Evolutionary conservation across 2,888 invertebrate genomes (phyloP), one percentile per base, ranked within the genome.

Genomic region (Neria commutata): DNA sequence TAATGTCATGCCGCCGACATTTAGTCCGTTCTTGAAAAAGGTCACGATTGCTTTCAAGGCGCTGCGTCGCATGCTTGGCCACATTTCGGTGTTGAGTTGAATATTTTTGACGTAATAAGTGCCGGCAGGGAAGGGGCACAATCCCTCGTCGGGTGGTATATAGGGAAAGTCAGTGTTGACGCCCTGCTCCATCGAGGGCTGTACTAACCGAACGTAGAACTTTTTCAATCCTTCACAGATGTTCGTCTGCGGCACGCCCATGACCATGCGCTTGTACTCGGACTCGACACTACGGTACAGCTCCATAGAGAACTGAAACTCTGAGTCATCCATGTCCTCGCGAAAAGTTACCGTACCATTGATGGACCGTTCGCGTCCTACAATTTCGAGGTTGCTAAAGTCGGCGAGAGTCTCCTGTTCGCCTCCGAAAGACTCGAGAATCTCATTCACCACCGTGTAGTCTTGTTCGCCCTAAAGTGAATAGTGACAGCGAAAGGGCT

Each of bases 51-150:
- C 68, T 51, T 77, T 77, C 19, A 77, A 52, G 25, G 69, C 64
- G 16, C 76, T 77, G 2, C 73, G 71, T 0, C 75, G 77, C 54
- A 77, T 67, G 48, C 74, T 68, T 5, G 77, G 77, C 76, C 76
- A 77, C 11, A 69, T 66, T 0, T 73, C 63, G 0, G 73, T 75
- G 19, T 77, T 71, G 26, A 76, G 65, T 0, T 63, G 19, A 0
- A 76, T 57, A 6, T 65, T 65, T 16, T 70, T 75, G 1, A 77
- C 55, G 24, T 65, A 77, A 53, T 66, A 77, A 6, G 67, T 67
- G 3, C 77, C 77, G 25, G 69, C 50, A 0, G 77, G 77, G 23
- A 77, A 63, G 11, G 76, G 76, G 17, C 76, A 77, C 8, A 69
- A 60, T 3, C 72, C 65, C 0, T 75, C 76, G 21, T 69, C 71